Evolutionary conservation across 1,140 invertebrate species (phyloP), one percentile per base, ranked within the genome.

Genomic region (Neodiprion lecontei): DNA sequence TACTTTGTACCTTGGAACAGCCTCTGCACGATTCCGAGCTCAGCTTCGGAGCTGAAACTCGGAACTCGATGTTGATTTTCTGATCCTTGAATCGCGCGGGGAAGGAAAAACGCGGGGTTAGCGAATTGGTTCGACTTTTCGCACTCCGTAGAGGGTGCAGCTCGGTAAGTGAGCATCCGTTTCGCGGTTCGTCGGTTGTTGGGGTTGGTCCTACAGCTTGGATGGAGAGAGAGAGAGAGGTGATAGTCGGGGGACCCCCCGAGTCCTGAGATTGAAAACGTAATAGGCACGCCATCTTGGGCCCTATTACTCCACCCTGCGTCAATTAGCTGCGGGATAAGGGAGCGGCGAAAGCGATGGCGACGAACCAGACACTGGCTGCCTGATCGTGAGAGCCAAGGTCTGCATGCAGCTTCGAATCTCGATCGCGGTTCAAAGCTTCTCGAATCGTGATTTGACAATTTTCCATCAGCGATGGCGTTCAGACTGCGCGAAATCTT

Each of bases 211-310:
- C 28, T 40, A 40, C 28, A 40, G 28, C 28, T 40, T 40, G 28
- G 28, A 40, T 40, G 28, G 28, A 40, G 28, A 40, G 28, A 40
- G 28, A 28, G 17, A 65, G 61, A 65, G 61, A 65, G 17, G 17
- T 0, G 61, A 7, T 1, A 7, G 61, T 1, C 1, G 61, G 1
- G 61, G 71, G 72, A 66, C 74, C 66, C 21, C 12, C 28, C 28
- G 28, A 40, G 28, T 40, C 28, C 28, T 61, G 53, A 61, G 53
- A 61, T 61, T 61, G 53, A 61, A 61, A 61, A 61, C n/a, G 53
- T 61, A 61, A 61, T 61, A 61, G 53, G 53, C n/a, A 61, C 53
- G 53, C 53, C 53, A 61, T 61, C 53, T 61, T 61, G 53, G 53
- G 53, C 53, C 53, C 53, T 17, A 61, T 61, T 61, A 61, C 53